Percentiles rank a stretch among this genome's conserved stretches.
These are phyloP conservation scores for Torymus texanus DNA, from an alignment of 2,888 invertebrate genomes.

Conservation along the genomic window DNA sequence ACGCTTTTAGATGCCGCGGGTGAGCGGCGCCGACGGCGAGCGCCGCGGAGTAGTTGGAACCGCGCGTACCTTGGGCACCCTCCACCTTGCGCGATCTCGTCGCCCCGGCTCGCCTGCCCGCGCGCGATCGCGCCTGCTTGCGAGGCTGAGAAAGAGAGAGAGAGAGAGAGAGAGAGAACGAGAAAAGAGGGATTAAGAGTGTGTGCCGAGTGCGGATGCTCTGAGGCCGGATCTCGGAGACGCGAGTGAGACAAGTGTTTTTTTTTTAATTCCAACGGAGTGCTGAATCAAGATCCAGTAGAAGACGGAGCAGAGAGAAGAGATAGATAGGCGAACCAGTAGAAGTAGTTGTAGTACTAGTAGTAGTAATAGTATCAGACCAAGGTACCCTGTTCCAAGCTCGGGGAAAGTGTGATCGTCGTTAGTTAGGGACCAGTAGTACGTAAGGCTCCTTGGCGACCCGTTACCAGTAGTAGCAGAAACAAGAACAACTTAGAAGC, in stretches of 20 bases:
- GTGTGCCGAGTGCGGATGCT: too few relatives aligned
- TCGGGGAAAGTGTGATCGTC: not conserved
- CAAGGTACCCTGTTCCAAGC: slow-evolving; percentile 53
- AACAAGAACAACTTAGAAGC: not conserved
- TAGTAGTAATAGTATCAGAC: too few relatives aligned
- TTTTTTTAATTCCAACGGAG: too few relatives aligned
- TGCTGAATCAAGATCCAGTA: not conserved
- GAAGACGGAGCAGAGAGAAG: not conserved
- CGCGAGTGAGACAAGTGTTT: not conserved
- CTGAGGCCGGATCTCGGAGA: too few relatives aligned
- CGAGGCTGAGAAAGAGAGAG: too few relatives aligned
- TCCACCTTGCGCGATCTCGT: slow-evolving; percentile 69
- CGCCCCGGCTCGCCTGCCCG: slow-evolving; percentile 49
- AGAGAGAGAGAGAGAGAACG: too few relatives aligned
- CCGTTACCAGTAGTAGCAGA: slow-evolving; percentile 24
- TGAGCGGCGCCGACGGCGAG: slow-evolving; percentile 69
- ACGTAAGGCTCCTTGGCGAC: slow-evolving; percentile 49
- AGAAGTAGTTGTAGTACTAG: too few relatives aligned
- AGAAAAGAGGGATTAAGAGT: too few relatives aligned
- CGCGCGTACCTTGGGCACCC: slow-evolving; percentile 73
- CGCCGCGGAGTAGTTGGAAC: slow-evolving; percentile 69
- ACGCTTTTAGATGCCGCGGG: slow-evolving; percentile 73
- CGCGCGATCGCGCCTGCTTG: too few relatives aligned
- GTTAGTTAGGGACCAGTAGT: slow-evolving; percentile 28
- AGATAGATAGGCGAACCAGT: too few relatives aligned